Evolutionary conservation across 1,140 invertebrate species (phyloP), one percentile per base, ranked within the genome.

Genomic region (Steinernema feltiae): DNA sequence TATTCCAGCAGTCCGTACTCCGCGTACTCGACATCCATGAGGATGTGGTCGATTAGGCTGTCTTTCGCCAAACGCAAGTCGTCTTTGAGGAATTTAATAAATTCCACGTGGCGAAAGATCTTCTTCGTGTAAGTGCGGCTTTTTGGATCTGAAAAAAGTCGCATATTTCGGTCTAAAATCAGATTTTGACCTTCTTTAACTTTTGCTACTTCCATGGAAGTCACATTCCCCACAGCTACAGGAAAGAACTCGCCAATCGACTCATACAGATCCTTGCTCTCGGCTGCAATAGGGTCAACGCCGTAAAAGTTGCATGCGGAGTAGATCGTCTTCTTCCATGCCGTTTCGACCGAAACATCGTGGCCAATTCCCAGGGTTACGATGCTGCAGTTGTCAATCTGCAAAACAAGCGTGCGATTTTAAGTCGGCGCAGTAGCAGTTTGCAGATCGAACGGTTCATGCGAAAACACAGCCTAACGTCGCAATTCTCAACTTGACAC

Each of bases 281-380:
- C 24, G 3, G 24, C 24, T 17, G 53, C 24, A 3, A 63, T 63
- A n/a, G 53, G 53, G 24, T 63, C 53, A 21, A 27, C 53, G 15
- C 15, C 53, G 7, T 17, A 21, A 27, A 63, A 63, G 2, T 63
- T 63, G 24, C 53, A 63, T 27, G 7, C 3, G 3, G 7, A 3
- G 15, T 63, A 15, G 53, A n/a, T 15, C 24, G 7, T 63, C 7
- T 63, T 21, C 24, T 27, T 63, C 3, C 7, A 21, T 21, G 7
- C 3, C 7, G 12, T 63, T 63, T 63, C 53, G 24, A 63, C 53
- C 24, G 53, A 15, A 7, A 63, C 53, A 27, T 63, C 53, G 24
- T 63, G 53, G 15, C 53, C 53, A 63, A 63, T 63, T 63, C 53
- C 53, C 53, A 63, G 53, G 3, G 53, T 63, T 7, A 63, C 24